A percentile compares a stretch with the other conserved stretches of the same genome.
These are phyloP conservation scores for Dolichoris vasculosae DNA, from an alignment of 1,140 invertebrate genomes.

Conservation along the genomic window DNA sequence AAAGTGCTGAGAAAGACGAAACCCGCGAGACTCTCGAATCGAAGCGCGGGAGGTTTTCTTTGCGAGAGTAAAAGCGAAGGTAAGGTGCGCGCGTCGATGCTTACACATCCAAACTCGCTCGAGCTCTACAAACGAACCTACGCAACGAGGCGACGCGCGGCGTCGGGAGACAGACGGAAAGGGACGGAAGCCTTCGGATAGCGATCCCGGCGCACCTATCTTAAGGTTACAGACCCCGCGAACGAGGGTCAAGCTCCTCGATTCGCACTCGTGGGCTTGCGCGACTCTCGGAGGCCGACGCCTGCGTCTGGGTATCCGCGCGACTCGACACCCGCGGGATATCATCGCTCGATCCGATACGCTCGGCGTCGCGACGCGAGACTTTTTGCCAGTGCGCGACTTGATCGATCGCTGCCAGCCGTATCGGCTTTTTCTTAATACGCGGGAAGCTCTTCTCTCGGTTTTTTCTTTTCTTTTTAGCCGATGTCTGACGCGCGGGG, in stretches of 20 bases:
- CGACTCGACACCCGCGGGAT: not conserved
- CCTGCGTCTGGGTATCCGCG: not conserved
- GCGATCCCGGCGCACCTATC: constrained; percentile 46
- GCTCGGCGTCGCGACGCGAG: not conserved
- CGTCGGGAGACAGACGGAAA: constrained; percentile 43
- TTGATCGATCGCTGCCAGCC: not conserved
- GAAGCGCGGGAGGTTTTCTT: no score
- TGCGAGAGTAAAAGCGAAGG: no score
- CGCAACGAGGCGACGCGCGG: no score
- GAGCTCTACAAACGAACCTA: not conserved
- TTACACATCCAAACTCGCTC: not conserved
- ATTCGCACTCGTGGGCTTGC: not conserved
- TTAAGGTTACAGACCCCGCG: constrained; percentile 44
- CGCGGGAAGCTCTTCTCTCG: no score
- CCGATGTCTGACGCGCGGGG: no score
- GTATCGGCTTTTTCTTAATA: not conserved
- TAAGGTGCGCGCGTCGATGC: no score
- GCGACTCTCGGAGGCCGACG: not conserved
- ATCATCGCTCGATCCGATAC: not conserved
- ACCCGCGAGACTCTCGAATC: no score
- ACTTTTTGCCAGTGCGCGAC: no score
- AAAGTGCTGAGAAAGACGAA: no score
- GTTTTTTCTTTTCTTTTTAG: not conserved
- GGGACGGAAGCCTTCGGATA: not conserved
- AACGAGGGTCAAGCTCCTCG: constrained; percentile 57